Evolutionary conservation across 2,888 invertebrate genomes (phyloP).

Genomic region (Automeris io): DNA sequence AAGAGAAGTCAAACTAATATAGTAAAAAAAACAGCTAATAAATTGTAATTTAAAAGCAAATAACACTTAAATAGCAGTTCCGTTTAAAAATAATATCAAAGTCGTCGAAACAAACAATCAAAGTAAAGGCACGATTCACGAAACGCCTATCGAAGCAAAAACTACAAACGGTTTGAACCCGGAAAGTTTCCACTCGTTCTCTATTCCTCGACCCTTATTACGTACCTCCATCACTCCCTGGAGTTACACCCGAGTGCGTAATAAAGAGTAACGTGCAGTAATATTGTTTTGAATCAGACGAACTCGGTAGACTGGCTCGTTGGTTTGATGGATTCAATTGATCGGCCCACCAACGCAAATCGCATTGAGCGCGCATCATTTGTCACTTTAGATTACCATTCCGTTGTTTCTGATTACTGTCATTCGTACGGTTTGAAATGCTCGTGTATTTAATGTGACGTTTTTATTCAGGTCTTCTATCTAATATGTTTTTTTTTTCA

Average conservation of each 20-base stretch:
- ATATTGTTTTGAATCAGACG: conserved; percentile 22
- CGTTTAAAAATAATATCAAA: neutral
- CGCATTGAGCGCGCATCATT: conserved; percentile 1
- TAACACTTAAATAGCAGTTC: no score
- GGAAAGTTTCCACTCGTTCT: conserved; percentile 10
- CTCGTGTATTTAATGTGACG: neutral
- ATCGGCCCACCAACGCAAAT: conserved; percentile 1
- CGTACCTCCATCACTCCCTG: conserved; percentile 33
- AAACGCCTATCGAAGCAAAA: neutral
- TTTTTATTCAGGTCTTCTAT: neutral
- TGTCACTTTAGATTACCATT: conserved; percentile 1
- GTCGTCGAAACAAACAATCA: neutral
- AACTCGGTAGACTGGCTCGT: neutral
- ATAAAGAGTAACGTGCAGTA: conserved; percentile 34
- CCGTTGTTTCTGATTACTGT: conserved; percentile 3
- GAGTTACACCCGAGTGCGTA: conserved; percentile 29
- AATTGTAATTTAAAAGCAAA: no score
- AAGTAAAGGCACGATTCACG: neutral
- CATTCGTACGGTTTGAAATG: neutral
- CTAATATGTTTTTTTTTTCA: no score
- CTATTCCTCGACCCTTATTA: conserved; percentile 21
- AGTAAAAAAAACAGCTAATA: no score
- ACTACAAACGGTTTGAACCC: neutral
- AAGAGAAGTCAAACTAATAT: no score
- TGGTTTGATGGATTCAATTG: conserved; percentile 3